Evolutionary conservation across 1,140 invertebrate species (phyloP), one percentile per base, ranked within the genome.

Genomic region (Pseudomyrmex sp.): DNA sequence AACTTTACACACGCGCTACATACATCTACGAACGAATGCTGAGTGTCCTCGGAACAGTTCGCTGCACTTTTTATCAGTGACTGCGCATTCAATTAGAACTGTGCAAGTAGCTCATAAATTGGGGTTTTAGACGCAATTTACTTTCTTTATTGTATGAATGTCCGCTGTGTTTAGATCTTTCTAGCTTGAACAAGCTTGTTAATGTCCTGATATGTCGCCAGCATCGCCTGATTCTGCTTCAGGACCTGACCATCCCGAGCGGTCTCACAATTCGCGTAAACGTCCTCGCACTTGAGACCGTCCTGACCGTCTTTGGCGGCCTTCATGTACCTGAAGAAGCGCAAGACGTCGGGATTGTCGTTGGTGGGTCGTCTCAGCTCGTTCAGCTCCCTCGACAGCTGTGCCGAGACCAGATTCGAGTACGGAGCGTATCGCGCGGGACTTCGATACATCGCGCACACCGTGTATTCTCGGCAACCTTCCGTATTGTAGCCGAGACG

Each of bases 301-400:
- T 98, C 97, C 89, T 98, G 97, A 0, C 97, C 97, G 85, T 97
- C 96, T 89, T 97, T 97, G 7, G 97, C 97, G 1, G 97, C 97
- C 85, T 97, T 96, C 97, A 98, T 98, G 92, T 98, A 98, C 61
- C 96, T 96, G 95, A 98, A 98, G 95, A 98, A 98, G 50, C 97
- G 94, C 13, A 98, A 93, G 48, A 98, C 97, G 83, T 98, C 97
- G 7, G 97, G 96, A 91, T 98, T 98, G 92, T 98, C 97, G 1
- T 96, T 96, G 1, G 97, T 96, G 2, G 97, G 97, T 68, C 97
- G 97, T 13, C 97, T 95, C 48, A 98, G 93, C 89, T 98, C 97
- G 92, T 97, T 98, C 63, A 98, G 93, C 91, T 98, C 97, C 82
- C 97, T 97, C 93, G 97, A 98, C 35, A 98, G 92, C 90, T 98